phyloP scores from a whole-genome alignment of 2,888 invertebrate genomes.

The Sycophila texana region DNA sequence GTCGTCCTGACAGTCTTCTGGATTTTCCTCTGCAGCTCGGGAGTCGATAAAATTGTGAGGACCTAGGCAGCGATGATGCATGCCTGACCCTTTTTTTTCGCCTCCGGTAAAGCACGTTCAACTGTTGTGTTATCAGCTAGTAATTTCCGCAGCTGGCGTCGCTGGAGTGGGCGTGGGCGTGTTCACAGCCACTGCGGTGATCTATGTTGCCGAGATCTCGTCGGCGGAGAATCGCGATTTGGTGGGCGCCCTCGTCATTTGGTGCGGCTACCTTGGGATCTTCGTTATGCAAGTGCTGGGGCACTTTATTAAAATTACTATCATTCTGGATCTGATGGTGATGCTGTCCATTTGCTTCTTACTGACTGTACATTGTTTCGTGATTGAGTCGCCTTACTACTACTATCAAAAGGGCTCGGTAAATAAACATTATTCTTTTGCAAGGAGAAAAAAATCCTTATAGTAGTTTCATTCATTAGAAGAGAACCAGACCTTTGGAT shows the following conservation, averaged over 20 bases:
- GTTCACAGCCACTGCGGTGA: conserved; percentile 59
- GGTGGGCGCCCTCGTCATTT: conserved; percentile 54
- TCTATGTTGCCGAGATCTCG: conserved; percentile 62
- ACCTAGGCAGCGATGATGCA: not conserved
- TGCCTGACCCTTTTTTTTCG: not conserved
- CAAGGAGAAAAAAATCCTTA: too few relatives aligned
- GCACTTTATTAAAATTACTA: conserved; percentile 44
- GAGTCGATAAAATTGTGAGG: conserved; percentile 44
- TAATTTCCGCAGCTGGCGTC: conserved; percentile 56
- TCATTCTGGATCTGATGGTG: conserved; percentile 51
- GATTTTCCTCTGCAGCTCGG: conserved; percentile 32
- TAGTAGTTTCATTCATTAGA: too few relatives aligned
- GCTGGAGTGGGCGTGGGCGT: conserved; percentile 61
- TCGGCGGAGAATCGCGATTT: conserved; percentile 54
- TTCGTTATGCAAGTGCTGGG: conserved; percentile 55
- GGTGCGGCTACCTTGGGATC: conserved; percentile 59
- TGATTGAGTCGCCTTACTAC: conserved; percentile 64
- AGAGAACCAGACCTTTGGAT: too few relatives aligned
- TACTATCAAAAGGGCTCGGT: conserved; percentile 61
- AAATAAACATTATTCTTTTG: not conserved
- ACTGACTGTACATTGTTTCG: conserved; percentile 55
- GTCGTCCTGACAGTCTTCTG: conserved; percentile 42
- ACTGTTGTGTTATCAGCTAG: conserved; percentile 52
- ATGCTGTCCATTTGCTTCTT: conserved; percentile 55
- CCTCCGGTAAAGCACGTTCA: not conserved